These are phyloP conservation scores for Geotrupes spiniger DNA, from an alignment of 2,888 invertebrate genomes.

Conservation along the genomic window DNA sequence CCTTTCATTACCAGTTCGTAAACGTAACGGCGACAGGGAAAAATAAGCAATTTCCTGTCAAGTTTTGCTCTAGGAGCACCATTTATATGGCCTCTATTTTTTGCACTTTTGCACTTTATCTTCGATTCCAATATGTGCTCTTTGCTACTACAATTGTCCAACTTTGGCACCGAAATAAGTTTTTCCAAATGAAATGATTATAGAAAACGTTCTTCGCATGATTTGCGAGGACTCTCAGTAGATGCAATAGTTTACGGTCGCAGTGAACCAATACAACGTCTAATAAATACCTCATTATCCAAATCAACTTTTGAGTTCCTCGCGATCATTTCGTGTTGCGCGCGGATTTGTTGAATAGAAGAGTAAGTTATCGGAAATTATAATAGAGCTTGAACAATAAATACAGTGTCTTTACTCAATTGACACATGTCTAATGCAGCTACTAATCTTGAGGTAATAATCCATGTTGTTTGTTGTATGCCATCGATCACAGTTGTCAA, in stretches of 20 bases:
- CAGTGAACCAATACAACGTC: conserved; percentile 36
- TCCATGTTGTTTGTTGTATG: conserved; percentile 15
- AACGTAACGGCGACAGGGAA: conserved; percentile 18
- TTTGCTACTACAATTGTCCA: conserved; percentile 30
- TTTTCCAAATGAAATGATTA: conserved; percentile 33
- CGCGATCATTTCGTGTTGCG: conserved; percentile 25
- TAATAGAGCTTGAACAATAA: conserved; percentile 30
- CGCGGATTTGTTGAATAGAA: conserved; percentile 34
- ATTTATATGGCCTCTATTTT: conserved; percentile 33
- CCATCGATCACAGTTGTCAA: conserved; percentile 12
- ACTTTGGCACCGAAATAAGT: conserved; percentile 34
- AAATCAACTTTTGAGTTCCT: conserved; percentile 34
- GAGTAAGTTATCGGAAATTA: conserved; percentile 36
- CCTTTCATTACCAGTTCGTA: conserved; percentile 30
- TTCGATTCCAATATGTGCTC: conserved; percentile 25
- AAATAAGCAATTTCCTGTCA: conserved; percentile 5
- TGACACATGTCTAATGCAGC: conserved; percentile 27
- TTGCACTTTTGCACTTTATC: conserved; percentile 19
- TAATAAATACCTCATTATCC: conserved; percentile 33
- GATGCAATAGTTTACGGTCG: conserved; percentile 40
- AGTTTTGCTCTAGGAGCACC: conserved; percentile 29
- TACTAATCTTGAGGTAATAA: conserved; percentile 28
- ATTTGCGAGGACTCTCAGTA: conserved; percentile 27
- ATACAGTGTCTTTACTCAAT: conserved; percentile 29
- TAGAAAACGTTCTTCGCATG: conserved; percentile 35